Evolutionary conservation across 2,888 invertebrate genomes (phyloP), one percentile per base, ranked within the genome.

Genomic region (Morpho deidamia): DNA sequence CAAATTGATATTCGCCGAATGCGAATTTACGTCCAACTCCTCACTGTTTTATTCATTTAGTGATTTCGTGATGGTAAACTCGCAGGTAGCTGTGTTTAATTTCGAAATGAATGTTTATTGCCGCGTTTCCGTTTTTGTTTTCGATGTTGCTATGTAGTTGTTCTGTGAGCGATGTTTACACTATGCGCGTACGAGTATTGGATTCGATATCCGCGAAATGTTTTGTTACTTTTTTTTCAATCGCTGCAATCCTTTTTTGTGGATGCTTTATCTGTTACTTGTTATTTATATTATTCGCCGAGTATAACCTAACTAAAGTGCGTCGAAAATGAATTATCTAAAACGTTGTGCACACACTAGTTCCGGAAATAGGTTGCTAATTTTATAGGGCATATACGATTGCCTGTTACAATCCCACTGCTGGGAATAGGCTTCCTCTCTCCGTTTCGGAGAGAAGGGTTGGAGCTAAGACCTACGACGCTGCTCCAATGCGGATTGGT

Each of bases 1-100:
- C 85, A 82, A 85, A 88, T 87, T 87, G 87, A 88, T 88, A 88
- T 88, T 88, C 84, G 76, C 57, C 79, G 81, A 82, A 83, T 74
- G 68, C 78, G 81, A 85, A 86, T 86, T 85, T 81, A 82, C 86
- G 68, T 71, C 71, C 81, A 70, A 83, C 80, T 81, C 80, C 81
- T 83, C 80, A 81, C 81, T 87, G 88, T 87, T 88, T 88, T 85
- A 89, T 88, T 88, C 85, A 86, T 87, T 87, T 88, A 86, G 83
- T 81, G 86, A 85, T 83, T 86, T 78, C 79, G 81, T 69, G 81
- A 82, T 79, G 77, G 86, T 82, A 87, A 88, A 88, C 81, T 87
- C 75, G 74, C 86, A 85, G 85, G 87, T 88, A 81, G 82, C 74
- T 84, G 83, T 88, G 85, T 89, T 89, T 88, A 87, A 89, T 88